These are phyloP conservation scores for Synanthedon myopaeformis DNA, from an alignment of 2,888 invertebrate genomes.

Conservation along the genomic window DNA sequence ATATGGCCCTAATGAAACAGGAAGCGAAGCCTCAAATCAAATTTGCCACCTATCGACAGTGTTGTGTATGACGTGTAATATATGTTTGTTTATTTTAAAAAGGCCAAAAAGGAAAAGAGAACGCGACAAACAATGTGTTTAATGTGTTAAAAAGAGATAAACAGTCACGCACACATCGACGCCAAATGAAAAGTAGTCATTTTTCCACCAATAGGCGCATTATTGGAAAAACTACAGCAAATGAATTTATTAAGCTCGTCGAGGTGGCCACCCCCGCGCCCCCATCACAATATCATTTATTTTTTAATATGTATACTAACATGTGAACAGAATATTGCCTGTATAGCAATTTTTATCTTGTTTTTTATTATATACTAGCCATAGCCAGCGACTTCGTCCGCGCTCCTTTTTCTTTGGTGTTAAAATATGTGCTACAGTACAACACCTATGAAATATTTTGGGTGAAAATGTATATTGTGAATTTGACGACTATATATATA, in stretches of 20 bases:
- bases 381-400: too few species aligned
- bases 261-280: slow-evolving; percentile 16
- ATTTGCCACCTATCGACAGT: too few species aligned
- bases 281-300: slow-evolving; percentile 2
- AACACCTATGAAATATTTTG: too few species aligned
- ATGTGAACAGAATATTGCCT: not conserved
- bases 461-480: too few species aligned
- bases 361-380: too few species aligned
- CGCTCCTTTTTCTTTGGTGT: too few species aligned
- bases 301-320: not conserved
- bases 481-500: too few species aligned
- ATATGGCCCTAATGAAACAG: not conserved
- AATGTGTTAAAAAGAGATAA: slow-evolving; percentile 44
- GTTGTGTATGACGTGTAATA: not conserved
- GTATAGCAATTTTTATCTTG: too few species aligned
- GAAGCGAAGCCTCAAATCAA: not conserved
- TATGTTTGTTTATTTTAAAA: not conserved
- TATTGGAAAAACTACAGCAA: slow-evolving; percentile 67
- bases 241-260: slow-evolving; percentile 60
- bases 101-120: not conserved
- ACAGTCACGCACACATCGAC: slow-evolving; percentile 27
- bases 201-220: slow-evolving; percentile 66
- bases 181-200: slow-evolving; percentile 58
- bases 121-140: not conserved
- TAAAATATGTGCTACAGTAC: too few species aligned